Conservation (phyloP, 1,140 invertebrate species). For the Drosophila quadrilineata region DNA sequence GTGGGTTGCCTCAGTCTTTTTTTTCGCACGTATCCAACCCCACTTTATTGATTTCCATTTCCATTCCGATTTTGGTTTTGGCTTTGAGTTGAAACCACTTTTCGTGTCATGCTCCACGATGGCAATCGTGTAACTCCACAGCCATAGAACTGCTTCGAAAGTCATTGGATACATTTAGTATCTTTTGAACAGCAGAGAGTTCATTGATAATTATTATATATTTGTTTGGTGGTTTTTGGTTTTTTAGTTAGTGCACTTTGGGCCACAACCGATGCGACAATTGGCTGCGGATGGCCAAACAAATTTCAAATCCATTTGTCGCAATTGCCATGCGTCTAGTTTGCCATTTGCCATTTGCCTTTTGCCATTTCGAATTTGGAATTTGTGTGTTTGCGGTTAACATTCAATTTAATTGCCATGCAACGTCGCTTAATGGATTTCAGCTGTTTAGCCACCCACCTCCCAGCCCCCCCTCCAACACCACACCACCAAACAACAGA, state of each 20-base stretch:
- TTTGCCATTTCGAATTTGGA: slow-evolving; percentile 40
- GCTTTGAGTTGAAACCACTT: too few relatives aligned
- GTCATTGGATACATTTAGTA: too few relatives aligned
- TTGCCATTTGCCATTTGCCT: slow-evolving; percentile 26
- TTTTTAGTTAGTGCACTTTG: slow-evolving; percentile 60
- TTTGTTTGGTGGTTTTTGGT: slow-evolving; percentile 45
- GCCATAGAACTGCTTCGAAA: neutral
- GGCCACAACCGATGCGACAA: too few relatives aligned
- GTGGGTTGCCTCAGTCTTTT: slow-evolving; percentile 6
- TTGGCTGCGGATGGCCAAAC: slow-evolving; percentile 27
- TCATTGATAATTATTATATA: neutral
- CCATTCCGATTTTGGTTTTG: slow-evolving; percentile 23
- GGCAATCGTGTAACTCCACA: neutral
- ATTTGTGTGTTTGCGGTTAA: slow-evolving; percentile 58
- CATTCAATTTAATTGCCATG: slow-evolving; percentile 58
- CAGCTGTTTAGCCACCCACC: too few relatives aligned
- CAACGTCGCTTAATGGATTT: slow-evolving; percentile 36
- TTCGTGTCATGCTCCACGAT: slow-evolving; percentile 36
- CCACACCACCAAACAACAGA: neutral
- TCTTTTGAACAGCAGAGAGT: neutral
- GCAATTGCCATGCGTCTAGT: slow-evolving; percentile 35
- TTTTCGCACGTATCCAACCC: too few relatives aligned
- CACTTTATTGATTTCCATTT: slow-evolving; percentile 34
- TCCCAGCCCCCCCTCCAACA: slow-evolving; percentile 2
- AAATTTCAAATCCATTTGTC: slow-evolving; percentile 33